Conservation (phyloP, 1,140 invertebrate species). For the Drosophila virilis region DNA sequence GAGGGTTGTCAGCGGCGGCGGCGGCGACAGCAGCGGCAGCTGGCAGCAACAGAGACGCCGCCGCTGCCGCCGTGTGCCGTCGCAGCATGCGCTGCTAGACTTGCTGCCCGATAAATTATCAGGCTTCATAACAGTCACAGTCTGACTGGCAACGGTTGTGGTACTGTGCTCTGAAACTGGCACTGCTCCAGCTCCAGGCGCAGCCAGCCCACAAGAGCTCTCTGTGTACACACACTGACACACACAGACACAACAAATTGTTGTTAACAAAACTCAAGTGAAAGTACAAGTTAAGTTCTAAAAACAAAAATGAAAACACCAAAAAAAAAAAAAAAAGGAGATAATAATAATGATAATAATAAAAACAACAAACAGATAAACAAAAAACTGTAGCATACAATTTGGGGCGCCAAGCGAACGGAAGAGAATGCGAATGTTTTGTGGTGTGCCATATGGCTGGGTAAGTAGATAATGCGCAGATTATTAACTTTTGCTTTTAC, state of each 20-base stretch:
- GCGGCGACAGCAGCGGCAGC: conserved; percentile 31
- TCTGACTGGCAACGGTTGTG: conserved; percentile 75
- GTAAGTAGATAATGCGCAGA: conserved; percentile 71
- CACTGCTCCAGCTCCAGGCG: background rate
- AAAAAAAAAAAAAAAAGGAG: background rate
- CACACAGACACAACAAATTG: conserved; percentile 18
- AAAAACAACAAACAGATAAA: background rate
- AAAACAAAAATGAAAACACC: conserved; percentile 6
- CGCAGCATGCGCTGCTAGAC: conserved; percentile 62
- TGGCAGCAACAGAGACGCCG: conserved; percentile 2
- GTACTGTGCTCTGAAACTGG: conserved; percentile 39
- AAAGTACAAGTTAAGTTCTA: conserved; percentile 15
- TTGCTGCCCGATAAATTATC: conserved; percentile 81
- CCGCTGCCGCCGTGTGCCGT: conserved; percentile 27
- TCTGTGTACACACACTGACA: background rate
- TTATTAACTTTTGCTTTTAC: conserved; percentile 76
- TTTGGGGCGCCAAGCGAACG: background rate
- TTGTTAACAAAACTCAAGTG: conserved; percentile 41
- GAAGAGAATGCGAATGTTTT: background rate
- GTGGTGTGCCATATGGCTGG: conserved; percentile 55
- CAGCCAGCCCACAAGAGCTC: background rate
- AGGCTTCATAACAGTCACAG: conserved; percentile 79
- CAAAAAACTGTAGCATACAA: conserved; percentile 18
- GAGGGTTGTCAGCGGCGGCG: conserved; percentile 36
- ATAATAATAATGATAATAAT: background rate